A percentile compares a stretch with the other conserved stretches of the same genome.
phyloP scores from a whole-genome alignment of 2,797 vertebrate species.

The Enteromius thamalakanensis region DNA sequence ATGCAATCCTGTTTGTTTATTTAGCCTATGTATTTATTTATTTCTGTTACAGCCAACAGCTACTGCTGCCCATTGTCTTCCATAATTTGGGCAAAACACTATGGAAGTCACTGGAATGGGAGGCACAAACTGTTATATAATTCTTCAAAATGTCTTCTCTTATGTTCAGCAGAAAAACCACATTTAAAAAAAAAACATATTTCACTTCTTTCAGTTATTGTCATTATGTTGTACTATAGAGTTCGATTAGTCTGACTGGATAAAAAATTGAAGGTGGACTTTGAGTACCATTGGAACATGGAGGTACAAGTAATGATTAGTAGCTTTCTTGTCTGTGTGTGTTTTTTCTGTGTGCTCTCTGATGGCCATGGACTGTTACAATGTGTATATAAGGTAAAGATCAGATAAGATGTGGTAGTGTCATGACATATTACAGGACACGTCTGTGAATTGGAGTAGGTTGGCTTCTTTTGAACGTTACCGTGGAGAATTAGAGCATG shows the following conservation, averaged over 20 bases:
- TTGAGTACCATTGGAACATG: not conserved
- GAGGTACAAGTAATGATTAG: not conserved
- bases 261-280: not conserved
- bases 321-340: not conserved
- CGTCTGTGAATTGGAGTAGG: not conserved
- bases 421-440: not conserved
- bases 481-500: not conserved
- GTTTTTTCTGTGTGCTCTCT: not conserved
- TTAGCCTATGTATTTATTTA: no score
- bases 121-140: not conserved
- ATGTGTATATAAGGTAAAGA: slow-evolving; percentile 11
- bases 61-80: not conserved
- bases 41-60: not conserved
- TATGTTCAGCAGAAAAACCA: not conserved
- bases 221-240: not conserved
- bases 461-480: not conserved
- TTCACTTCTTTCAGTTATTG: not conserved
- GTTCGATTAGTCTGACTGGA: not conserved
- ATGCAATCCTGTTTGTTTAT: no score
- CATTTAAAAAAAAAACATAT: not conserved
- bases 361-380: not conserved
- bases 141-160: not conserved
- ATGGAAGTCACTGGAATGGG: not conserved
- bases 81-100: not conserved
- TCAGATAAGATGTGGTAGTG: not conserved